phyloP scores from a whole-genome alignment of 2,888 invertebrate genomes.

The Apodemia hepburni region DNA sequence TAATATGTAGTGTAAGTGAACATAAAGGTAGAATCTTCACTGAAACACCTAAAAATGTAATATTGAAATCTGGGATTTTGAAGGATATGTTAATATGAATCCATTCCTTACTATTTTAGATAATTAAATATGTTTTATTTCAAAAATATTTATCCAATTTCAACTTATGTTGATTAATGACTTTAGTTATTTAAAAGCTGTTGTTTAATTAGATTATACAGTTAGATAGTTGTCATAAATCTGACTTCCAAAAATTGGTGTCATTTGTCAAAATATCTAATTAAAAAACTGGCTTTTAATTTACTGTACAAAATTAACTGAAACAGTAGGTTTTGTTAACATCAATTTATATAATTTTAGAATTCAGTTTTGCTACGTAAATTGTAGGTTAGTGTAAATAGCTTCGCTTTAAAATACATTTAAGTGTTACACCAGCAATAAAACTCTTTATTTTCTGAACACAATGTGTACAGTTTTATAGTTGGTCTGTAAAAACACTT shows the following conservation, averaged over 20 bases:
- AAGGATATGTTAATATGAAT: slow-evolving; percentile 49
- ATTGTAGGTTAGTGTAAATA: slow-evolving; percentile 69
- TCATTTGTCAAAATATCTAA: not conserved
- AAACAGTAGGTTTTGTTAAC: slow-evolving; percentile 44
- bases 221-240: not conserved
- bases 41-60: slow-evolving; percentile 25
- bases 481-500: slow-evolving; percentile 17
- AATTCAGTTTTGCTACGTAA: slow-evolving; percentile 51
- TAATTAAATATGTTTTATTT: slow-evolving; percentile 32
- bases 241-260: not conserved
- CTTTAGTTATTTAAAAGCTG: slow-evolving; percentile 5
- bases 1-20: slow-evolving; percentile 34
- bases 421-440: slow-evolving; percentile 43
- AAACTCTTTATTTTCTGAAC: slow-evolving; percentile 36
- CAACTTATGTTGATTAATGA: slow-evolving; percentile 32
- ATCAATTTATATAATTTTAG: slow-evolving; percentile 42
- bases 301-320: slow-evolving; percentile 14
- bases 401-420: slow-evolving; percentile 50
- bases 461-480: slow-evolving; percentile 31
- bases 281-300: slow-evolving; percentile 1
- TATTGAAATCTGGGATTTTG: slow-evolving; percentile 43
- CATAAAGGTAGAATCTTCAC: slow-evolving; percentile 31
- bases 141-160: slow-evolving; percentile 35
- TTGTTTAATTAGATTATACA: slow-evolving; percentile 4
- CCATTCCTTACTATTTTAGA: slow-evolving; percentile 71